phyloP scores from a whole-genome alignment of 2,113 vertebrate genomes.

The Ctenodactylus gundi region DNA sequence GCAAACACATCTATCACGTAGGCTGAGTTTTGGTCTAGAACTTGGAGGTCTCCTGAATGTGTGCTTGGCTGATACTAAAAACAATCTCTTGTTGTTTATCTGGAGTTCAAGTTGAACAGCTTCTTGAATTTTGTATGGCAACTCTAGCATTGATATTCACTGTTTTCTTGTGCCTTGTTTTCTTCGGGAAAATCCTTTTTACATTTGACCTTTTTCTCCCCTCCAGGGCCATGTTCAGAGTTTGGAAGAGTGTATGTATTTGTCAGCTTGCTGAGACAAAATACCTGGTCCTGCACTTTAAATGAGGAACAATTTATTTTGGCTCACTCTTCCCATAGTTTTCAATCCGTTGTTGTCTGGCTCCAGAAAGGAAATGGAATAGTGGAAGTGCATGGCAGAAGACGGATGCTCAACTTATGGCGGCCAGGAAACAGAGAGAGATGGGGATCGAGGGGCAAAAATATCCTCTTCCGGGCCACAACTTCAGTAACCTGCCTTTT shows the following conservation, averaged over 20 bases:
- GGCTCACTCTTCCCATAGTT: background rate
- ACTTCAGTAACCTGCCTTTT: background rate
- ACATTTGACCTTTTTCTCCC: background rate
- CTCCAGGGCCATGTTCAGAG: accelerated
- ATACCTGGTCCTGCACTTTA: background rate
- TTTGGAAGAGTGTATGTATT: background rate
- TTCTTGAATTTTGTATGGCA: background rate
- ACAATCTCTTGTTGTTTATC: background rate
- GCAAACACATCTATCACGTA: background rate
- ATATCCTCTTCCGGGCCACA: background rate
- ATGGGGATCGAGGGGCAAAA: background rate
- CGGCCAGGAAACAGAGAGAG: background rate
- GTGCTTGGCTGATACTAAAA: background rate
- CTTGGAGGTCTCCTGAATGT: background rate
- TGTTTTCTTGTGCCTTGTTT: background rate
- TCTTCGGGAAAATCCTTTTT: background rate
- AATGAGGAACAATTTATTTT: background rate
- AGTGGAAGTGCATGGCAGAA: background rate
- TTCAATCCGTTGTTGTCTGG: background rate
- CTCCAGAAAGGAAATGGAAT: background rate
- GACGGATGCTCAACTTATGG: background rate
- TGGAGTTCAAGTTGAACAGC: background rate
- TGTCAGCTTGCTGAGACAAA: background rate
- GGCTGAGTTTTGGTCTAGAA: background rate
- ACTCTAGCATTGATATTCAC: background rate